Evolutionary conservation across 1,140 invertebrate genomes (phyloP).

Genomic region (Heliconius himera): DNA sequence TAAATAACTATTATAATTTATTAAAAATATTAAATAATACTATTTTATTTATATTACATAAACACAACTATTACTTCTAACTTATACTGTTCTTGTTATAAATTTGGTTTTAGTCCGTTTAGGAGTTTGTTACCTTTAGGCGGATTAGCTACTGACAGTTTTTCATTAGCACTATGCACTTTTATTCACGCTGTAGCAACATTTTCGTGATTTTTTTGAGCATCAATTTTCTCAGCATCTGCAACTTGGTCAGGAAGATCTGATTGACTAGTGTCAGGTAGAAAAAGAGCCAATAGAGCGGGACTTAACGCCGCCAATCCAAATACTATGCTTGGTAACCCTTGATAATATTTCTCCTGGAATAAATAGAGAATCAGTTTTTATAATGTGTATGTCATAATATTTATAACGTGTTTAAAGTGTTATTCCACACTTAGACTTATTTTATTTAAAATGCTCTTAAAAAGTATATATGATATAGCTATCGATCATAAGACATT

Average conservation of each 20-base stretch:
- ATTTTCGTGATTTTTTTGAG: constrained; percentile 12
- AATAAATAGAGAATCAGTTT: constrained; percentile 25
- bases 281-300: constrained; percentile 55
- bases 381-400: too few species aligned
- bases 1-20: neutral
- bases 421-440: too few species aligned
- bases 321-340: constrained; percentile 63
- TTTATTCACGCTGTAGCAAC: constrained; percentile 14
- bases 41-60: neutral
- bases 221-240: constrained; percentile 62
- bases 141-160: neutral
- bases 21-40: constrained; percentile 7
- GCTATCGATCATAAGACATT: too few species aligned
- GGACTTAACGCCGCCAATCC: constrained; percentile 59
- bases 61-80: neutral
- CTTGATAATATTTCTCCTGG: constrained; percentile 63
- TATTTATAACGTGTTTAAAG: too few species aligned
- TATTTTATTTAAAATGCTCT: too few species aligned
- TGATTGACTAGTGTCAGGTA: constrained; percentile 64
- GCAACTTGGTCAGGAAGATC: constrained; percentile 58
- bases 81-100: neutral
- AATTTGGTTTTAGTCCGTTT: neutral
- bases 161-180: neutral
- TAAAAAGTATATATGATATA: too few species aligned
- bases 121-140: constrained; percentile 4